Conservation (phyloP, 2,797 vertebrate species). For the Myiotriccus ornatus region DNA sequence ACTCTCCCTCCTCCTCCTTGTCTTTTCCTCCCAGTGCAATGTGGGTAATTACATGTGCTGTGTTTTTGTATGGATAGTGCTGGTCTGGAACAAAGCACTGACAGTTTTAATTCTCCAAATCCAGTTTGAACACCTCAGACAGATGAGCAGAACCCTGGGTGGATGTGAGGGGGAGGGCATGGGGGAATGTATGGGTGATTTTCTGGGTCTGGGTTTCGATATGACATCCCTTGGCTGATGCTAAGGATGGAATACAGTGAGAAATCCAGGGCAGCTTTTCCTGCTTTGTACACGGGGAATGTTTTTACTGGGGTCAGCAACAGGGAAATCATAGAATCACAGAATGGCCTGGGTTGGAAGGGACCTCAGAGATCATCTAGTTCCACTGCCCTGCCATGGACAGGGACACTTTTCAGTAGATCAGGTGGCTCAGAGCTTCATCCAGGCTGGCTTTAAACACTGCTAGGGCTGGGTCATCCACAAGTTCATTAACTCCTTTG, state of each 20-base stretch:
- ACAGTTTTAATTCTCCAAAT: not conserved
- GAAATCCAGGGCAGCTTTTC: not conserved
- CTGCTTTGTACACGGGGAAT: not conserved
- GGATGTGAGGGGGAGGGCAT: not conserved
- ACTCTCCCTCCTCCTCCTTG: not conserved
- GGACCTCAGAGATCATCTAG: not conserved
- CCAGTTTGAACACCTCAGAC: not conserved
- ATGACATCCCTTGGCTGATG: not conserved
- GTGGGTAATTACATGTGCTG: not conserved
- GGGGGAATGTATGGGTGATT: not conserved
- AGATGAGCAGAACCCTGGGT: not conserved
- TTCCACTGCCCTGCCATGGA: not conserved
- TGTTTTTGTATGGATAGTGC: not conserved
- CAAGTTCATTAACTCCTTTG: not conserved
- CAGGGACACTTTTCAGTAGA: not conserved
- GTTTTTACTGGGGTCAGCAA: not conserved
- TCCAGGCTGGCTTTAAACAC: not conserved
- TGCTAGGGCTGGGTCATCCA: too few species aligned
- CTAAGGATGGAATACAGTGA: not conserved
- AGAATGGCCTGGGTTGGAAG: not conserved
- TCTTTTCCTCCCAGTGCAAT: not conserved
- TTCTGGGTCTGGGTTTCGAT: not conserved
- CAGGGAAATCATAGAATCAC: not conserved
- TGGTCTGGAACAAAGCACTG: not conserved
- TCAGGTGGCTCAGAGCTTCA: not conserved